Percentiles rank a stretch among this genome's conserved stretches.
Evolutionary conservation across 2,888 invertebrate genomes (phyloP).

Genomic region (Lithophane leautieri): DNA sequence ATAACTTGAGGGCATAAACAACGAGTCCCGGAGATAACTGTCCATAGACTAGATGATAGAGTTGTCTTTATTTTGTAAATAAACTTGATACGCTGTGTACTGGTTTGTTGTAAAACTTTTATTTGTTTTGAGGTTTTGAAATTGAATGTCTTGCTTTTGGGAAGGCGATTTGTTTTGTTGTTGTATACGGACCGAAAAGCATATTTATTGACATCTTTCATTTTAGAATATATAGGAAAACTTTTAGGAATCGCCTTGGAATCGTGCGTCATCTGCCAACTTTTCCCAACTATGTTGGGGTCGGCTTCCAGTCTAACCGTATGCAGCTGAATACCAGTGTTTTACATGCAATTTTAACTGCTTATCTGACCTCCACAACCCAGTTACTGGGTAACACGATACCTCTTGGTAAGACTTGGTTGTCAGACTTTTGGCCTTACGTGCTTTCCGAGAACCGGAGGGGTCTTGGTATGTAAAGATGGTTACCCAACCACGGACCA

Average conservation of each 20-base stretch:
- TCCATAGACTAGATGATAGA: slow-evolving; percentile 43
- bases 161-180: slow-evolving; percentile 9
- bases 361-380: no score
- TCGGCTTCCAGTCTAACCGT: no score
- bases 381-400: no score
- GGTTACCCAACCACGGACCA: no score
- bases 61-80: slow-evolving; percentile 41
- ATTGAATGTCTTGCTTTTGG: slow-evolving; percentile 19
- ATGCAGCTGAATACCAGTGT: no score
- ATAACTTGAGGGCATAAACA: slow-evolving; percentile 64
- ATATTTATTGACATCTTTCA: slow-evolving; percentile 1
- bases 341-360: no score
- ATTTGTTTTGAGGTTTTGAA: slow-evolving; percentile 30
- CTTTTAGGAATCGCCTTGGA: not conserved
- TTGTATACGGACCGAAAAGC: not conserved
- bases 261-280: not conserved
- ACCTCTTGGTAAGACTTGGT: no score
- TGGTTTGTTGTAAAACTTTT: slow-evolving; percentile 46
- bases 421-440: no score
- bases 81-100: slow-evolving; percentile 47
- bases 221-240: not conserved
- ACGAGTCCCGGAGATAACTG: slow-evolving; percentile 53
- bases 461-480: no score
- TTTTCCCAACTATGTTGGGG: no score
- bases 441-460: no score